Conservation (phyloP, 2,113 vertebrate species). For the Accipiter cooperii region DNA sequence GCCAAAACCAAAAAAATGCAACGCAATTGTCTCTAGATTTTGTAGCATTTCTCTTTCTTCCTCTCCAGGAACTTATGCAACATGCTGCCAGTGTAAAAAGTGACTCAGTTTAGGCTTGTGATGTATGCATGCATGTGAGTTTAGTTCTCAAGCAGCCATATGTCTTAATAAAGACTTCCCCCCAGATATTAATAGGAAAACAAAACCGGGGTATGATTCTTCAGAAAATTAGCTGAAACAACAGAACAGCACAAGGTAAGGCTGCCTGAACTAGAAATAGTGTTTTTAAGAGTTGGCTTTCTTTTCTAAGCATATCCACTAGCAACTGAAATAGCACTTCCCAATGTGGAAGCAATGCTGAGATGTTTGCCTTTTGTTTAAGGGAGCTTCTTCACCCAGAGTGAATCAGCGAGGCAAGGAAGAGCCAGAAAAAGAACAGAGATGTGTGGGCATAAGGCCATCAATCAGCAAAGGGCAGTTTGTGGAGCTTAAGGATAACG, state of each 20-base stretch:
- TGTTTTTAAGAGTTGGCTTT: neutral
- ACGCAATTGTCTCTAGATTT: neutral
- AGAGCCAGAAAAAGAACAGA: neutral
- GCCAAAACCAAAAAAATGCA: neutral
- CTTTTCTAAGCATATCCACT: neutral
- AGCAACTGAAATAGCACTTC: constrained; percentile 10
- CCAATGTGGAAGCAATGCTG: neutral
- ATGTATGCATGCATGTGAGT: neutral
- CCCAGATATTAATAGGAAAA: neutral
- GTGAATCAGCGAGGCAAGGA: neutral
- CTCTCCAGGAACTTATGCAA: neutral
- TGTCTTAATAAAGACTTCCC: neutral
- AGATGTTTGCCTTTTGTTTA: neutral
- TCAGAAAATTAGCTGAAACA: neutral
- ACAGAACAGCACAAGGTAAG: neutral
- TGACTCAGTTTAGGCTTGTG: neutral
- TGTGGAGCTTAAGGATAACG: neutral
- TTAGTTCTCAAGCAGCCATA: neutral
- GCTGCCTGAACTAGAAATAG: neutral
- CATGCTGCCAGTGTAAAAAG: neutral
- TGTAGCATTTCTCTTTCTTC: neutral
- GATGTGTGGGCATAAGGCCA: neutral
- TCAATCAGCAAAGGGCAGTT: neutral
- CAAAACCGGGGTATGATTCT: neutral
- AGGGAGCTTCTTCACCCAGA: neutral